These are phyloP conservation scores for Tipula confusa DNA, from an alignment of 2,888 invertebrate species.

Conservation along the genomic window DNA sequence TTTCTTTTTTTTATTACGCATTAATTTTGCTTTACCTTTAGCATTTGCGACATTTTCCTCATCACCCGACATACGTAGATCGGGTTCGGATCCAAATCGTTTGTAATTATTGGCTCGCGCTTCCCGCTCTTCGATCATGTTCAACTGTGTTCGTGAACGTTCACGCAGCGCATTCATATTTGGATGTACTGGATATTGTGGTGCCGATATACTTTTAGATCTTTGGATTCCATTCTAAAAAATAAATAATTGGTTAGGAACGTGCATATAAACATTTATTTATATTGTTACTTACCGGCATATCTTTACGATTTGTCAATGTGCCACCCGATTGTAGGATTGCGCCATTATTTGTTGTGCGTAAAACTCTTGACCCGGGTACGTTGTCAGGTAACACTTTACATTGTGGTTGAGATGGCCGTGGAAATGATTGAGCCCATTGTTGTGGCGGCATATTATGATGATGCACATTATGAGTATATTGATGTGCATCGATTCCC, in stretches of 20 bases:
- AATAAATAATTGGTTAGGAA: not conserved
- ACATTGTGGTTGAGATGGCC: constrained; percentile 37
- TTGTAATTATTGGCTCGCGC: constrained; percentile 46
- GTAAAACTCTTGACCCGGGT: constrained; percentile 54
- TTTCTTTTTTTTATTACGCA: constrained; percentile 65
- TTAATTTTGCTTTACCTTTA: constrained; percentile 46
- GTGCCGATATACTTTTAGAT: constrained; percentile 33
- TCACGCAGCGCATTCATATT: constrained; percentile 28
- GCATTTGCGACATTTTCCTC: constrained; percentile 28
- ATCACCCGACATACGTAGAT: constrained; percentile 51
- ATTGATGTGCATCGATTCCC: constrained; percentile 32
- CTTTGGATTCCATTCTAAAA: constrained; percentile 33
- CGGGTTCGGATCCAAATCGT: constrained; percentile 71
- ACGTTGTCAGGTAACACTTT: constrained; percentile 70
- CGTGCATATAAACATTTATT: no score
- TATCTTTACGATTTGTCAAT: constrained; percentile 62
- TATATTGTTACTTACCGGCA: not conserved
- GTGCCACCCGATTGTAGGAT: constrained; percentile 80
- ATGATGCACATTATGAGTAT: constrained; percentile 37
- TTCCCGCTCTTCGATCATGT: constrained; percentile 28
- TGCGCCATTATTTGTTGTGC: constrained; percentile 77
- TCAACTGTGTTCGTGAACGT: not conserved
- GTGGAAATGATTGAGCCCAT: not conserved
- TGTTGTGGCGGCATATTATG: constrained; percentile 35
- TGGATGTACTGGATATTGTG: constrained; percentile 32